phyloP scores from a whole-genome alignment of 1,140 invertebrate species.

The Caenorhabditis briggsae region DNA sequence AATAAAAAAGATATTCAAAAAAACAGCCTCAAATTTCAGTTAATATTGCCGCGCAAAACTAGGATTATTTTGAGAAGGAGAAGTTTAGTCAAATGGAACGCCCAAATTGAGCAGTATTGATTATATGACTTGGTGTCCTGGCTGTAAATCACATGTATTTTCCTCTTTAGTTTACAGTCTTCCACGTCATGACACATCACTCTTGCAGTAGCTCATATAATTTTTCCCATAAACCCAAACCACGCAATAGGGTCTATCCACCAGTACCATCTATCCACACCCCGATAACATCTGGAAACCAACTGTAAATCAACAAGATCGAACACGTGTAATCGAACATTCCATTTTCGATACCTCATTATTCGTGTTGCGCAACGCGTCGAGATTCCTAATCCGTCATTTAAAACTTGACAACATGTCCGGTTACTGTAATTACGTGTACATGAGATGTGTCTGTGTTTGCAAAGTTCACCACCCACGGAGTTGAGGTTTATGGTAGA shows the following conservation, averaged over 20 bases:
- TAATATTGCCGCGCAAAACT: too few species aligned
- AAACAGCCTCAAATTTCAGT: too few species aligned
- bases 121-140: too few species aligned
- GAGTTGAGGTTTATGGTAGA: constrained; percentile 28
- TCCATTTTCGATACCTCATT: constrained; percentile 47
- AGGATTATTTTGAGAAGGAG: too few species aligned
- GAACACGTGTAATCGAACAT: constrained; percentile 22
- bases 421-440: constrained; percentile 48
- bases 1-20: too few species aligned
- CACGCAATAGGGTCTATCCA: neutral
- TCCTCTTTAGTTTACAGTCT: too few species aligned
- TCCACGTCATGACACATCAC: too few species aligned
- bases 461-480: constrained; percentile 24
- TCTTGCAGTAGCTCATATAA: neutral
- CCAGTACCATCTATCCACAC: neutral
- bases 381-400: constrained; percentile 23
- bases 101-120: too few species aligned
- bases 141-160: too few species aligned
- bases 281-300: constrained; percentile 39
- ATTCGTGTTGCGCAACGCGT: constrained; percentile 14
- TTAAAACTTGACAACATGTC: constrained; percentile 38
- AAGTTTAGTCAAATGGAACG: too few species aligned
- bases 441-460: neutral
- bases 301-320: neutral
- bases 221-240: neutral